phyloP scores from a whole-genome alignment of 35 echinoderm and acorn worm genomes.

The Strongylocentrotus purpuratus region DNA sequence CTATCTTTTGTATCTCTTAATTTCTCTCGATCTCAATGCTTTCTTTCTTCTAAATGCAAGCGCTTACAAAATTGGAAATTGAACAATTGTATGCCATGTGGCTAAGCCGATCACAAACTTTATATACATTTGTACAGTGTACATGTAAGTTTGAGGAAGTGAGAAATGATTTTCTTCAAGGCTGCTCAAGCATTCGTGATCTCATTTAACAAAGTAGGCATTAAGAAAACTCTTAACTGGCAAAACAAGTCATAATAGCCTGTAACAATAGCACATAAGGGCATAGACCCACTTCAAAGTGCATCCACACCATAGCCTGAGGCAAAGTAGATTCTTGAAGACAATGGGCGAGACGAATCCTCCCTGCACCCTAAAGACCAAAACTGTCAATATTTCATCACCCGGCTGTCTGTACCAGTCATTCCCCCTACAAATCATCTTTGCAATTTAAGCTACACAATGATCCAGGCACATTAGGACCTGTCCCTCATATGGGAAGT shows the following conservation, averaged over 20 bases:
- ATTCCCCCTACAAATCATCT: not conserved
- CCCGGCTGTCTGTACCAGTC: not conserved
- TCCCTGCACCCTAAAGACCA: not conserved
- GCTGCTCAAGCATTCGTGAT: not conserved
- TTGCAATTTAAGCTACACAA: not conserved
- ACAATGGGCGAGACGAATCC: not conserved
- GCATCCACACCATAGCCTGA: not conserved
- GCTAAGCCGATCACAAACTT: too few species aligned
- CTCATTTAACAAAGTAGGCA: not conserved
- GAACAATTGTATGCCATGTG: too few species aligned
- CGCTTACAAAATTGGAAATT: too few species aligned
- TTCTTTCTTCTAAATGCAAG: too few species aligned
- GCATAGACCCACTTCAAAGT: not conserved
- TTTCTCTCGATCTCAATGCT: too few species aligned
- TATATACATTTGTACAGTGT: too few species aligned
- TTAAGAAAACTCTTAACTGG: not conserved
- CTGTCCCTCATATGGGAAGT: not conserved
- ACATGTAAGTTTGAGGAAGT: too few species aligned
- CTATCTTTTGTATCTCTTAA: too few species aligned
- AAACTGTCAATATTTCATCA: constrained; percentile 12
- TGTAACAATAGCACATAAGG: not conserved
- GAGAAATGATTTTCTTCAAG: too few species aligned
- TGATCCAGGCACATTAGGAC: not conserved
- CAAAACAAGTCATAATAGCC: not conserved
- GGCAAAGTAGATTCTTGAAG: not conserved